These are phyloP conservation scores for Agriopis aurantiaria DNA, from an alignment of 2,888 invertebrate species.

Conservation along the genomic window DNA sequence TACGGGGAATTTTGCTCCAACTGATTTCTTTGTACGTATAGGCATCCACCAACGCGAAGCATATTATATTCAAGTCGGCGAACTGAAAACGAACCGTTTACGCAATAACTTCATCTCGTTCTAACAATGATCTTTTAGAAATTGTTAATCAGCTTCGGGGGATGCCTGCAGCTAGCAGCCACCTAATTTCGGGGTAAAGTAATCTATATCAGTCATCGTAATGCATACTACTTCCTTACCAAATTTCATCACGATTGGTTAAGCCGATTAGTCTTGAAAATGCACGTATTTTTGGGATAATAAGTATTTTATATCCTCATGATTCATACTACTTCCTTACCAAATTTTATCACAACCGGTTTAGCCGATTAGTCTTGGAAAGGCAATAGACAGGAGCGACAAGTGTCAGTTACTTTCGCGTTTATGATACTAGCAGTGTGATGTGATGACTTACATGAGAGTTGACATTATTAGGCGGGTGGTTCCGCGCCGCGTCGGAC, in stretches of 20 bases:
- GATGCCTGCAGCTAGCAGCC: conserved; percentile 2
- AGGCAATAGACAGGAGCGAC: not conserved
- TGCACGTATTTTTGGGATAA: too few species aligned
- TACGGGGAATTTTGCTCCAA: conserved; percentile 14
- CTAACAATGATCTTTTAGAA: not conserved
- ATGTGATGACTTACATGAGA: conserved; percentile 74
- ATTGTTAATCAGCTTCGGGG: not conserved
- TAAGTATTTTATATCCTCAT: too few species aligned
- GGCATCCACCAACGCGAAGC: conserved; percentile 4
- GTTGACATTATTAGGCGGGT: conserved; percentile 82
- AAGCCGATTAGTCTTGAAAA: not conserved
- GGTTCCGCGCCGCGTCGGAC: conserved; percentile 76
- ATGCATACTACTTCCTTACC: not conserved
- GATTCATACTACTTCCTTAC: too few species aligned
- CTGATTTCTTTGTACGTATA: conserved; percentile 25
- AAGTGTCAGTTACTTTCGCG: not conserved
- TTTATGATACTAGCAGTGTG: not conserved
- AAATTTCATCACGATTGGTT: not conserved
- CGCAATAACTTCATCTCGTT: not conserved
- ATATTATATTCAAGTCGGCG: not conserved
- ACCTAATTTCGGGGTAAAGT: too few species aligned
- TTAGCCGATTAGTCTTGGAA: not conserved
- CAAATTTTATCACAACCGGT: not conserved
- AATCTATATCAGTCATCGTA: too few species aligned
- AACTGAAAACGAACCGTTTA: not conserved